Evolutionary conservation across 1,140 invertebrate genomes (phyloP).

Genomic region (Heterodera carotae): DNA sequence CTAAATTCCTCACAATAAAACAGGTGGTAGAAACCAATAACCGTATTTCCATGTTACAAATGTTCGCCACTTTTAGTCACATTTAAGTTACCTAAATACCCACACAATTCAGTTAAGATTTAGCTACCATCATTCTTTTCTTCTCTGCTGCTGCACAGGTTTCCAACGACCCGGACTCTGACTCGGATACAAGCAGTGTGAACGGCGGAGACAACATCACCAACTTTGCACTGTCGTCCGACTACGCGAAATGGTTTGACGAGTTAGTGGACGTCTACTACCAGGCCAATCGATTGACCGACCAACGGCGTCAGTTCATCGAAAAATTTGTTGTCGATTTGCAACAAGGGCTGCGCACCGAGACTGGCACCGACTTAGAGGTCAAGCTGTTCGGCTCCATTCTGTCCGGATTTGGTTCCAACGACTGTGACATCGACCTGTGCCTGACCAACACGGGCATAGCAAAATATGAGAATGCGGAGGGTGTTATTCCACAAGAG

Average conservation of each 20-base stretch:
- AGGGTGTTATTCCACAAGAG: neutral
- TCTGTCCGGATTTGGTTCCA: constrained; percentile 24
- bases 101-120: too few species aligned
- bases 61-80: too few species aligned
- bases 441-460: constrained; percentile 18
- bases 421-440: constrained; percentile 27
- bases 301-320: neutral
- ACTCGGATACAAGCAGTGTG: neutral
- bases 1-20: too few species aligned
- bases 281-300: neutral
- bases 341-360: neutral
- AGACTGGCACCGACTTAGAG: neutral
- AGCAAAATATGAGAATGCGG: neutral
- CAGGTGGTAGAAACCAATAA: too few species aligned
- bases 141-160: neutral
- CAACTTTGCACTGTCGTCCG: neutral
- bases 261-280: neutral
- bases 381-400: constrained; percentile 24
- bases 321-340: neutral
- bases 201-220: neutral
- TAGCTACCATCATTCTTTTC: too few species aligned
- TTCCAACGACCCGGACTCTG: neutral
- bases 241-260: neutral
- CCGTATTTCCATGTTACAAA: too few species aligned
- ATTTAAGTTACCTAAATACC: too few species aligned